These are phyloP conservation scores for Sabatieria punctata DNA, from an alignment of 2,888 invertebrate species.

Conservation along the genomic window DNA sequence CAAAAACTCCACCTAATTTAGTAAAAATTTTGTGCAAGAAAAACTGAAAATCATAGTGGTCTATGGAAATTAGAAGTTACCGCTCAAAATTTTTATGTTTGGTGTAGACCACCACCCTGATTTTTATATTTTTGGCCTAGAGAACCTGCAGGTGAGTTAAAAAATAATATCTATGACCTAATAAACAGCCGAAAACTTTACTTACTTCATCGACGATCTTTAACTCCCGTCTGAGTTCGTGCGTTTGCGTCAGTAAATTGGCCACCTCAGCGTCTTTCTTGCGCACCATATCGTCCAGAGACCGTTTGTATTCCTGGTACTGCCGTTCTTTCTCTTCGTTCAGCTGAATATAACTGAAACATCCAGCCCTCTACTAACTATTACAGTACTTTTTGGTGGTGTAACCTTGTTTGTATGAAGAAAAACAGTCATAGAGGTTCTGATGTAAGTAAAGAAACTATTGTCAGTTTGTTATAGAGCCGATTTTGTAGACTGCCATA, in stretches of 20 bases:
- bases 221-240: neutral
- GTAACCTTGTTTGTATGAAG: neutral
- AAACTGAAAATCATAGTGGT: too few species aligned
- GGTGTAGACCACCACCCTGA: too few species aligned
- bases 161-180: too few species aligned
- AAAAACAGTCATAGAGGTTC: neutral
- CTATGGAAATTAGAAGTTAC: too few species aligned
- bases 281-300: slow-evolving; percentile 2
- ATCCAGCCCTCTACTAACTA: neutral
- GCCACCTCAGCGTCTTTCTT: slow-evolving; percentile 6
- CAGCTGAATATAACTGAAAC: slow-evolving; percentile 25
- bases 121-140: too few species aligned
- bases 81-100: too few species aligned
- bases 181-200: too few species aligned
- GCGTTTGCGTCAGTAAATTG: neutral
- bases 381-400: neutral
- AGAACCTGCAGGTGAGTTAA: too few species aligned
- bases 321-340: slow-evolving; percentile 31
- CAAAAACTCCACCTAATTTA: too few species aligned
- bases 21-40: too few species aligned
- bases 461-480: too few species aligned
- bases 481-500: too few species aligned
- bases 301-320: slow-evolving; percentile 27
- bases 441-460: neutral
- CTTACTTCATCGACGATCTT: neutral